Evolutionary conservation across 1,140 invertebrate species (phyloP), one percentile per base, ranked within the genome.

Genomic region (Drosophila micromelanica): DNA sequence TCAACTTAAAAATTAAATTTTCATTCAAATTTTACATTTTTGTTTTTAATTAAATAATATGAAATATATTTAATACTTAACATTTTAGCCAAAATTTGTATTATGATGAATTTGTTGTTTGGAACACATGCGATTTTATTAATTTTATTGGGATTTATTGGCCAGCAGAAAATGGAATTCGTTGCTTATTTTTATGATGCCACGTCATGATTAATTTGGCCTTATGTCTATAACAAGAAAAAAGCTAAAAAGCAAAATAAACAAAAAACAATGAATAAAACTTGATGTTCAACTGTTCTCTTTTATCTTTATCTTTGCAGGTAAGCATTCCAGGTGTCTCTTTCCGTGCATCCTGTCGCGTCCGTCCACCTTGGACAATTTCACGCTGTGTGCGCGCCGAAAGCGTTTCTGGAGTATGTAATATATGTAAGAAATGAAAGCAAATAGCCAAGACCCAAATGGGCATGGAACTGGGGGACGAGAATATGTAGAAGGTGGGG

Each of bases 201-300:
- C n/a, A n/a, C 56, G 70, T 63, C 74, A 75, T 78, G 79, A 82
- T 82, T 82, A 82, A 82, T 82, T 78, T 82, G 71, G 61, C 56
- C 55, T 81, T 77, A 62, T 69, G 42, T 57, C 57, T 55, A 23
- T 43, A 43, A 45, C 52, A 37, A 35, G 13, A 70, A 43, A 8
- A 57, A 23, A 5, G 46, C 5, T 6, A 27, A 27, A 27, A 27
- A 27, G 27, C 27, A 27, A 27, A 27, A 27, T 27, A 5, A 27
- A 54, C 13, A 38, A 13, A n/a, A 52, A 61, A 13, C 8, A 52
- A 27, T 37, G 27, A 35, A 40, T 30, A 15, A 61, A 56, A 62
- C 49, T 46, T 51, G 38, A 1, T 13, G 20, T 61, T 62, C 27
- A 61, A 62, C 57, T 70, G 15, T 61, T 56, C 52, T 63, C 56